These are phyloP conservation scores for Deroptyus accipitrinus DNA, from an alignment of 2,113 vertebrate genomes.

Conservation along the genomic window DNA sequence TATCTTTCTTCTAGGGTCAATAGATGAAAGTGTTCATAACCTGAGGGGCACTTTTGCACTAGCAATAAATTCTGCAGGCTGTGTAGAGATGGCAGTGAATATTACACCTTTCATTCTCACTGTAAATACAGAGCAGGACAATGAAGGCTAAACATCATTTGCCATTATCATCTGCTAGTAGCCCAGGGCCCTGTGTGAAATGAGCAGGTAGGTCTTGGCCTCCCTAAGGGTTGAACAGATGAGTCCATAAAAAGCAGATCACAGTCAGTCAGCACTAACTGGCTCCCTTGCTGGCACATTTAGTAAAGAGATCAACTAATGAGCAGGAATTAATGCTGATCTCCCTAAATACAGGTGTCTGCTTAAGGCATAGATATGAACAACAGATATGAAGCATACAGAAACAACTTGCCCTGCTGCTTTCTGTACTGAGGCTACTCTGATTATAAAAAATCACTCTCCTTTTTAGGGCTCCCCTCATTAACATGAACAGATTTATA, in stretches of 20 bases:
- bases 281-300: background rate
- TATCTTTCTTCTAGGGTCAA: background rate
- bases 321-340: background rate
- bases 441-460: background rate
- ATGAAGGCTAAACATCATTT: background rate
- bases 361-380: background rate
- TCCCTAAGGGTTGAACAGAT: background rate
- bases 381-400: background rate
- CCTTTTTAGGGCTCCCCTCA: background rate
- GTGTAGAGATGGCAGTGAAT: background rate
- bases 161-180: background rate
- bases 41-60: background rate
- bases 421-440: background rate
- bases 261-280: background rate
- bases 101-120: background rate
- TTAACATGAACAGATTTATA: background rate
- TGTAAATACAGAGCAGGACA: background rate
- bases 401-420: background rate
- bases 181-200: background rate
- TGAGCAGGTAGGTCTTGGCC: background rate
- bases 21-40: background rate
- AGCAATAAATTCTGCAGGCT: background rate
- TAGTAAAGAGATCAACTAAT: background rate
- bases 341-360: background rate
- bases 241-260: background rate